Evolutionary conservation across 2,888 invertebrate genomes (phyloP), one percentile per base, ranked within the genome.

Genomic region (Scotopteryx bipunctaria): DNA sequence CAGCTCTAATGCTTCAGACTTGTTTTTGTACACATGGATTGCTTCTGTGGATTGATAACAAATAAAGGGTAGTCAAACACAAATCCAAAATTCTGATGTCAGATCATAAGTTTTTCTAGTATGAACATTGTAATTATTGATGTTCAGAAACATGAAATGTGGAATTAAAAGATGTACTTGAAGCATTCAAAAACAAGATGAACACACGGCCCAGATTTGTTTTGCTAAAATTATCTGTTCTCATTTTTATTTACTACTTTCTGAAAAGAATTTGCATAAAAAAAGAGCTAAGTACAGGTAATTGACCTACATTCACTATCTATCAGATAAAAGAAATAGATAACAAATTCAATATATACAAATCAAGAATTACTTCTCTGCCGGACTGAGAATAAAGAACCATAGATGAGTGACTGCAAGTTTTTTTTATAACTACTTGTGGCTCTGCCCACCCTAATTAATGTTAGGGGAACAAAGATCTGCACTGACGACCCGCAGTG

Each of bases 1-100:
- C 42, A 94, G 78, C 68, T 94, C 93, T 50, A 97, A 77, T 0
- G 96, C 97, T 73, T 95, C 94, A 0, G 79, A 73, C 79, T 94
- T 95, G 59, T 95, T 94, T 49, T 92, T 88, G 73, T 94, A 96
- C 0, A 96, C 93, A 63, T 92, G 91, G n/a, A 91, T 67, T 6
- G 81, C 77, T 77, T 90, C 91, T 89, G 76, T 46, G 63, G 46
- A 51, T 25, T 38, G 6, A 29, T 9, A 27, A 21, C 1, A 21
- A 21, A n/a, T n/a, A n/a, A n/a, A n/a, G n/a, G n/a, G n/a, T n/a
- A n/a, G n/a, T n/a, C n/a, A n/a, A n/a, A n/a, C n/a, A n/a, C n/a
- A n/a, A n/a, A n/a, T n/a, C n/a, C n/a, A n/a, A n/a, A n/a, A n/a
- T n/a, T n/a, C n/a, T n/a, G n/a, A n/a, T n/a, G n/a, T n/a, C n/a